Base-by-base conservation (phyloP, 2,888 invertebrate species). In the Leptopterna dolabrata region DNA sequence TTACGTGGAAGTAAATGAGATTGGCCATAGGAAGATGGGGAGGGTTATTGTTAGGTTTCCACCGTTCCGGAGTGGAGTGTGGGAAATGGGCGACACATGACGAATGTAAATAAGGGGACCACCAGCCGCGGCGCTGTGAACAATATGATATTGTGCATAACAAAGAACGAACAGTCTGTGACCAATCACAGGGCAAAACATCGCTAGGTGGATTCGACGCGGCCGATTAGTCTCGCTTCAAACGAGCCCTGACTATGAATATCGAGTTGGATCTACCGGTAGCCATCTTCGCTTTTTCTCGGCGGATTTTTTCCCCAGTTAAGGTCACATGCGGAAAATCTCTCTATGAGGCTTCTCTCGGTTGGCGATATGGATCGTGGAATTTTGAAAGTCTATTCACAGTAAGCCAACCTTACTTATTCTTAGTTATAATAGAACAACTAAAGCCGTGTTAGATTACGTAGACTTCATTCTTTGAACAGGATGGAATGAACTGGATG, bases 141-240 rank as follows among this genome's bases (percentile, higher is more conserved):
- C 85, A 85, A 85, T 85, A 85, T 85, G 85, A 85, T 85, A 85
- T 85, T 85, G 85, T 85, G 85, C 85, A 85, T 85, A 85, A 85
- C 85, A 85, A 85, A 85, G 76, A 47, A 29, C 24, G 73, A 30
- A 41, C 43, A 27, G 73, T 43, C 47, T 76, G 85, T 76, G 85
- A 85, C 85, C 71, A 85, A 85, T 85, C 85, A 29, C 27, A 45
- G 55, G 85, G 85, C 85, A 85, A 85, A 85, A 85, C 85, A 85
- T 85, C 73, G 83, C 43, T 83, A 41, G 73, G 73, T 83, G 45
- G 47, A 85, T 85, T 85, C 85, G 85, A 45, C 36, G 29, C 73
- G 45, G 85, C 30, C 45, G 85, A 85, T 85, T 85, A 71, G 73
- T 27, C 45, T 76, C 85, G 85, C 73, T 47, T 73, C 85, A 73